Percentiles rank a stretch among this genome's conserved stretches.
Conservation (phyloP, 1,140 invertebrate genomes). For the Pemphigus obesinymphae region DNA sequence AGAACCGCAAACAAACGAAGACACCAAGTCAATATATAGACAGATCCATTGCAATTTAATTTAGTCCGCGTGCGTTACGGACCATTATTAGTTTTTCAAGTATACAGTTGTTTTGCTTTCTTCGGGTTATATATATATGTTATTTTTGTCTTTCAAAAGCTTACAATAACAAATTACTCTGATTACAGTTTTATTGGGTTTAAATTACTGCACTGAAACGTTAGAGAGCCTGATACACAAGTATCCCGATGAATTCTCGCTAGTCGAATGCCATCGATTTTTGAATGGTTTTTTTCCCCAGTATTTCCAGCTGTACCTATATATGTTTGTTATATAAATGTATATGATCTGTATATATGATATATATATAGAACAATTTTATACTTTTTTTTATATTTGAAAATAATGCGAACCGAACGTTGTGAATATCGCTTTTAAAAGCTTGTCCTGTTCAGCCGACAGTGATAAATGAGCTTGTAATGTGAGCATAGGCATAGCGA, state of each 20-base stretch:
- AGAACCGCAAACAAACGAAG: background rate
- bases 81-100: constrained; percentile 24
- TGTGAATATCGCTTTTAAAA: constrained; percentile 34
- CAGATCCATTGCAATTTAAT: constrained; percentile 21
- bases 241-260: background rate
- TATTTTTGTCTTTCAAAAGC: background rate
- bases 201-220: background rate
- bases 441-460: constrained; percentile 29
- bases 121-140: too few relatives aligned
- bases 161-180: constrained; percentile 1
- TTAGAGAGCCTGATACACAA: background rate
- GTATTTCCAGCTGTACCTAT: background rate
- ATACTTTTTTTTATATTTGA: constrained; percentile 17
- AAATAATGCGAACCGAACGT: constrained; percentile 32
- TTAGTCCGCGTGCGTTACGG: background rate
- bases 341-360: background rate
- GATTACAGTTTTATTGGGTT: constrained; percentile 13
- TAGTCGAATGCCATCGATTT: background rate
- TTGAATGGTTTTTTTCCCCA: background rate
- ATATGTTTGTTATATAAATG: background rate
- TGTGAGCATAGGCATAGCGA: background rate
- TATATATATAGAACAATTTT: constrained; percentile 7
- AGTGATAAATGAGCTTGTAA: constrained; percentile 23
- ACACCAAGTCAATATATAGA: background rate
- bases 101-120: background rate